Evolutionary conservation across 1,140 invertebrate genomes (phyloP).

Genomic region (Leptinotarsa texana): DNA sequence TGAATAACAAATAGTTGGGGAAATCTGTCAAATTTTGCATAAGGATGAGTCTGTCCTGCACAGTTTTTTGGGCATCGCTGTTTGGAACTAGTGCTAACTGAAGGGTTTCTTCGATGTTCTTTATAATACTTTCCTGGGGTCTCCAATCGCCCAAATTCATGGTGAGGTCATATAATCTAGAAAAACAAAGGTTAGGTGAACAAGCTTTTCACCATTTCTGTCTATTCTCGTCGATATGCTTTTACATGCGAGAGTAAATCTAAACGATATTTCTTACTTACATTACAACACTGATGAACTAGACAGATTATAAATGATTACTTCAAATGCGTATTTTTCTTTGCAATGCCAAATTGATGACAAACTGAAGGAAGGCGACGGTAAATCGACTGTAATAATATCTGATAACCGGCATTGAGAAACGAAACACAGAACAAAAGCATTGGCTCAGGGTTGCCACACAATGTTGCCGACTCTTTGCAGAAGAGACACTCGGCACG

Average conservation of each 20-base stretch:
- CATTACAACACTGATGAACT: slow-evolving; percentile 8
- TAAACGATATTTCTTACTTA: slow-evolving; percentile 2
- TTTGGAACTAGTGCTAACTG: slow-evolving; percentile 52
- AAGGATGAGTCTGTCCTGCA: slow-evolving; percentile 48
- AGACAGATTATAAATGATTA: background rate
- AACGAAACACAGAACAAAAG: slow-evolving; percentile 3
- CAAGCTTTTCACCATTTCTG: slow-evolving; percentile 17
- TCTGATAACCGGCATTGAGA: slow-evolving; percentile 17
- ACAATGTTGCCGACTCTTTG: no score
- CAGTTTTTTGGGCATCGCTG: slow-evolving; percentile 50
- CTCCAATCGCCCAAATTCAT: slow-evolving; percentile 51
- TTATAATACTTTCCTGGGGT: slow-evolving; percentile 48
- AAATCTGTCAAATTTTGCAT: slow-evolving; percentile 51
- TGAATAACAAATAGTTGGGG: slow-evolving; percentile 50
- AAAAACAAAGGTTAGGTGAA: slow-evolving; percentile 31
- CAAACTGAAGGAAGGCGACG: background rate
- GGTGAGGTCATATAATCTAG: slow-evolving; percentile 29
- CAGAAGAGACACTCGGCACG: no score
- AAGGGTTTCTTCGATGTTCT: slow-evolving; percentile 47
- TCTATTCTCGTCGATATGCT: background rate
- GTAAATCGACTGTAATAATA: background rate
- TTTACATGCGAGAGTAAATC: background rate
- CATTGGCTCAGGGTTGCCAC: no score
- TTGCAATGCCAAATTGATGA: slow-evolving; percentile 7
- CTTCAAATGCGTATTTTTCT: slow-evolving; percentile 10